Conservation (phyloP, 64 coral and sea anemone genomes). For the Hydrozoanthus tunicans region DNA sequence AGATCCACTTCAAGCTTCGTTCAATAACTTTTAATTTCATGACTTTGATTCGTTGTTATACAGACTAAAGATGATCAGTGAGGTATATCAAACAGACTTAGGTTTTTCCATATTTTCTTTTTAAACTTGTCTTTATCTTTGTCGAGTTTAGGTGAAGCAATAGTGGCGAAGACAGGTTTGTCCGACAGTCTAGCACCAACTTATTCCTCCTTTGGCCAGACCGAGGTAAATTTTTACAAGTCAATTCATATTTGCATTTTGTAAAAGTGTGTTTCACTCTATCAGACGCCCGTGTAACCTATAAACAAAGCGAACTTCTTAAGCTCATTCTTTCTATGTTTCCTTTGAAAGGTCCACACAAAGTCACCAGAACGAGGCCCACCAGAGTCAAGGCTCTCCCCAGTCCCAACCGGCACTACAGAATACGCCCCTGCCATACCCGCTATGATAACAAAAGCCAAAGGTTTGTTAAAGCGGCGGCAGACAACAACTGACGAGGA, state of each 20-base stretch:
- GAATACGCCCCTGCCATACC: conserved; percentile 34
- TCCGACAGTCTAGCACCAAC: background rate
- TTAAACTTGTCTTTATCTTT: background rate
- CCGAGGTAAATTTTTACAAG: background rate
- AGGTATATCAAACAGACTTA: background rate
- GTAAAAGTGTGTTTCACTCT: background rate
- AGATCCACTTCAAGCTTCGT: no score
- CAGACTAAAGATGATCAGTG: background rate
- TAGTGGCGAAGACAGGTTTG: background rate
- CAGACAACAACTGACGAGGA: conserved; percentile 5
- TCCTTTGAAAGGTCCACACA: background rate
- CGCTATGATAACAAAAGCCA: conserved; percentile 35
- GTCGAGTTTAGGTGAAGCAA: background rate
- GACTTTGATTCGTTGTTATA: no score
- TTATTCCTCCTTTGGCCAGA: conserved; percentile 15
- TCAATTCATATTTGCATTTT: background rate
- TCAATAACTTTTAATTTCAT: no score
- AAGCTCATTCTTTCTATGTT: background rate
- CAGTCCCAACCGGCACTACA: background rate
- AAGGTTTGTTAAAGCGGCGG: conserved; percentile 14
- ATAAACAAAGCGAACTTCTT: background rate
- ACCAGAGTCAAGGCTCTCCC: conserved; percentile 24
- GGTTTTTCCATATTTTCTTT: background rate
- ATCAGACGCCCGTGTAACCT: background rate
- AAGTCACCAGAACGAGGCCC: conserved; percentile 17